Conservation (phyloP, 2,113 vertebrate species). For the Nannospalax galili region DNA sequence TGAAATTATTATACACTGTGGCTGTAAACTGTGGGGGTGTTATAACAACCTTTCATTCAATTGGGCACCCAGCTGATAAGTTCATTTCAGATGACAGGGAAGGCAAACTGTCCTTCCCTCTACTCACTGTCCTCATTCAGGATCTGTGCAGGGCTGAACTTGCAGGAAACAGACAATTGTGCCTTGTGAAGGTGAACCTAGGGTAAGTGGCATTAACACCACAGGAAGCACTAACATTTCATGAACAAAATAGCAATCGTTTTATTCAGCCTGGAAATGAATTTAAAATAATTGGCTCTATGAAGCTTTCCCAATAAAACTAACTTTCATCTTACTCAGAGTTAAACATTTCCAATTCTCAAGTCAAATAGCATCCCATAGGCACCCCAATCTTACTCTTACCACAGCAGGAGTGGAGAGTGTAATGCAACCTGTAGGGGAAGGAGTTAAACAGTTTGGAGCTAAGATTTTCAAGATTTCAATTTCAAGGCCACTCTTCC, state of each 20-base stretch:
- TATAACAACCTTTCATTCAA: neutral
- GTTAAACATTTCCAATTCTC: slow-evolving; percentile 22
- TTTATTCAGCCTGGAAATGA: slow-evolving; percentile 35
- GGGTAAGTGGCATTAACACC: neutral
- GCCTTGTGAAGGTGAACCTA: neutral
- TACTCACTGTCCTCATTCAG: neutral
- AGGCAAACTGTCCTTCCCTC: neutral
- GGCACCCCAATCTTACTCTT: neutral
- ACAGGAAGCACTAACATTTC: neutral
- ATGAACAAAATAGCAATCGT: neutral
- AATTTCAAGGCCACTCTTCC: neutral
- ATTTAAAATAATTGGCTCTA: slow-evolving; percentile 38
- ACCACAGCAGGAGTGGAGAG: neutral
- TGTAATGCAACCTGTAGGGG: neutral
- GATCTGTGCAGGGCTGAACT: neutral
- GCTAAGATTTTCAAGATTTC: neutral
- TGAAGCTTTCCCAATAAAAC: neutral
- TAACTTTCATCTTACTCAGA: slow-evolving; percentile 26
- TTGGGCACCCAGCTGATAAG: neutral
- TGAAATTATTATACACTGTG: neutral
- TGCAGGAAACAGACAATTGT: neutral
- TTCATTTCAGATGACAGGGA: neutral
- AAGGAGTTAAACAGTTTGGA: neutral
- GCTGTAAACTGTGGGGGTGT: neutral
- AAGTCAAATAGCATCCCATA: neutral